These are phyloP conservation scores for Pegea sp. DNA, from an alignment of 23 tunicate species.

Conservation along the genomic window DNA sequence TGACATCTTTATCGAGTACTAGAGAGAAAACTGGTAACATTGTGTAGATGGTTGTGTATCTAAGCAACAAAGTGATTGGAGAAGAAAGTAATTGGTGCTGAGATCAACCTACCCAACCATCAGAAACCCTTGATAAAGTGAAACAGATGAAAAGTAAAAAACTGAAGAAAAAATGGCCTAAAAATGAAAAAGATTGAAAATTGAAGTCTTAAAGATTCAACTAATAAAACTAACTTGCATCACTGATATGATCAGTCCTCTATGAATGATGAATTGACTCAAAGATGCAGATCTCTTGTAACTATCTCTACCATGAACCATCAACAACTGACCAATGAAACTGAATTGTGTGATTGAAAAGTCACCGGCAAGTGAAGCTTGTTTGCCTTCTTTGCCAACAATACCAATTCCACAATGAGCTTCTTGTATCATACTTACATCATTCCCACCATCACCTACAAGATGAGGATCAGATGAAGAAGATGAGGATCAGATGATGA, in stretches of 20 bases:
- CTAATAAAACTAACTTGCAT: constrained; percentile 86
- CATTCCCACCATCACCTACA: constrained; percentile 91
- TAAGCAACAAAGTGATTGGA: constrained; percentile 4
- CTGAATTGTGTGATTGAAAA: constrained; percentile 78
- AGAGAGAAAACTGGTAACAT: constrained; percentile 94
- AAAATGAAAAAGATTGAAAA: constrained; percentile 5
- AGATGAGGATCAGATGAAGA: too few species aligned
- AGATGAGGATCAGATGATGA: too few species aligned
- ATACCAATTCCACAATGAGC: constrained; percentile 91
- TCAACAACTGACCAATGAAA: constrained; percentile 40
- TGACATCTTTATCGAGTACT: constrained; percentile 83
- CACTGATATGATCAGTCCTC: constrained; percentile 79
- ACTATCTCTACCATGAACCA: constrained; percentile 82
- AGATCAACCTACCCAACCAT: constrained; percentile 75
- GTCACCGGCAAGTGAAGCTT: constrained; percentile 89
- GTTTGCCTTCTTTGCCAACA: constrained; percentile 87
- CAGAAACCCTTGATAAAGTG: constrained; percentile 68
- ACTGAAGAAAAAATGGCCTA: constrained; percentile 96
- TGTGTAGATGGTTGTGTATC: constrained; percentile 82
- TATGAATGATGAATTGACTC: constrained; percentile 84
- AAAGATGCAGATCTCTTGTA: constrained; percentile 89
- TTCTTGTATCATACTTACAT: constrained; percentile 94
- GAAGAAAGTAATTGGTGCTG: neutral
- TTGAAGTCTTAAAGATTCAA: too few species aligned
- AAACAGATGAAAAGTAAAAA: constrained; percentile 78